phyloP scores from a whole-genome alignment of 2,113 vertebrate genomes.

The Zingel zingel region DNA sequence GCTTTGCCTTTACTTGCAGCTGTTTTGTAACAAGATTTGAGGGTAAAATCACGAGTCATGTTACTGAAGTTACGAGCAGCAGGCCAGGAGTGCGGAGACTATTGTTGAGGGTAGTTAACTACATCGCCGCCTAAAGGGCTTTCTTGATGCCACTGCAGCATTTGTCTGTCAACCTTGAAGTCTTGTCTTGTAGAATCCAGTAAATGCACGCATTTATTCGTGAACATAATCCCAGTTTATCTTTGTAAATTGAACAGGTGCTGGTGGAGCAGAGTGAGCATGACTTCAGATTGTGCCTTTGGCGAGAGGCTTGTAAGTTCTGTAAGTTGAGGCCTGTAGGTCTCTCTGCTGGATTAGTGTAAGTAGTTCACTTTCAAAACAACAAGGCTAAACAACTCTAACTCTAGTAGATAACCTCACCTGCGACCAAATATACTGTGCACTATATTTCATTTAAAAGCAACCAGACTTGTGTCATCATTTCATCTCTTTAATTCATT shows the following conservation, averaged over 20 bases:
- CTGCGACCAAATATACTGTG: not conserved
- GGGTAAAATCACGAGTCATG: slow-evolving; percentile 43
- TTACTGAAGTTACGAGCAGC: slow-evolving; percentile 29
- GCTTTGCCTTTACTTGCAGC: slow-evolving; percentile 67
- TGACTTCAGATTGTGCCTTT: slow-evolving; percentile 14
- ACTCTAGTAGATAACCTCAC: not conserved
- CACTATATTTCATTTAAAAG: not conserved
- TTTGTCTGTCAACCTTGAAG: slow-evolving; percentile 20
- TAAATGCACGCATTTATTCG: slow-evolving; percentile 4
- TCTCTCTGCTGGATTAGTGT: slow-evolving; percentile 36
- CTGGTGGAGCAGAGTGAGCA: not conserved
- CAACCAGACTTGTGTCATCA: not conserved
- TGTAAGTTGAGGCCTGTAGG: slow-evolving; percentile 22
- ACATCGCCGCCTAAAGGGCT: not conserved
- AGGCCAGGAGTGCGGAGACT: not conserved
- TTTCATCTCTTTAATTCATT: slow-evolving; percentile 24
- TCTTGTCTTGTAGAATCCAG: slow-evolving; percentile 8
- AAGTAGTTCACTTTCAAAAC: slow-evolving; percentile 15
- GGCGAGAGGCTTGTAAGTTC: slow-evolving; percentile 8
- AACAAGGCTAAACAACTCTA: not conserved
- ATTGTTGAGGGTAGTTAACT: not conserved
- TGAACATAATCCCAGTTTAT: slow-evolving; percentile 56
- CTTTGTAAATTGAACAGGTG: slow-evolving; percentile 56
- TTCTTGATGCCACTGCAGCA: not conserved
- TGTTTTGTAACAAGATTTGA: slow-evolving; percentile 61